Evolutionary conservation across 2,797 vertebrate genomes (phyloP).

Genomic region (Coregonus ussuriensis): DNA sequence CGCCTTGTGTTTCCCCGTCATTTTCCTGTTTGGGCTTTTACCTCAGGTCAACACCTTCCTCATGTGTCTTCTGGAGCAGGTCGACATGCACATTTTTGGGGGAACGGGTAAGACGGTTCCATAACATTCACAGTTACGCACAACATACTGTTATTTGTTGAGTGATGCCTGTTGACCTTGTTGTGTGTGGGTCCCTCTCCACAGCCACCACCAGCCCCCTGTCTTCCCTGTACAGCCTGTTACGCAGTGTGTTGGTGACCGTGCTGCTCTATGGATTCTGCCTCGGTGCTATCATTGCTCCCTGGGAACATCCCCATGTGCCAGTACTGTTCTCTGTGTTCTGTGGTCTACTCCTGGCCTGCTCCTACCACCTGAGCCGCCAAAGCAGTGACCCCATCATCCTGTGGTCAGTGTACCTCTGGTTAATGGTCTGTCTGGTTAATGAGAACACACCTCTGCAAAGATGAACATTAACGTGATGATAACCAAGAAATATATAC

Average conservation of each 20-base stretch:
- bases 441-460: too few species aligned
- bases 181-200: conserved; percentile 17
- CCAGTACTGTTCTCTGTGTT: conserved; percentile 91
- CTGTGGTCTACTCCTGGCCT: conserved; percentile 86
- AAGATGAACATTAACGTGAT: too few species aligned
- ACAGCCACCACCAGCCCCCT: conserved; percentile 90
- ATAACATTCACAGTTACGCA: not conserved
- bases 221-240: conserved; percentile 86
- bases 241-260: conserved; percentile 83
- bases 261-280: conserved; percentile 89
- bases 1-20: conserved; percentile 85
- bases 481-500: too few species aligned
- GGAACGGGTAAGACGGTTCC: conserved; percentile 81
- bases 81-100: conserved; percentile 91
- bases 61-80: conserved; percentile 93
- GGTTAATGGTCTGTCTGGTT: too few species aligned
- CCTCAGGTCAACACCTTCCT: conserved; percentile 93
- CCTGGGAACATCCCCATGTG: conserved; percentile 89
- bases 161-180: not conserved
- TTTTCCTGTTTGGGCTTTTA: conserved; percentile 91
- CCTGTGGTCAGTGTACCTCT: conserved; percentile 80
- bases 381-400: conserved; percentile 91
- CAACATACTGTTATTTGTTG: not conserved
- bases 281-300: conserved; percentile 86
- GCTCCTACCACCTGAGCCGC: conserved; percentile 90